Evolutionary conservation across 2,113 vertebrate genomes (phyloP).

Genomic region (Stegostoma tigrinum): DNA sequence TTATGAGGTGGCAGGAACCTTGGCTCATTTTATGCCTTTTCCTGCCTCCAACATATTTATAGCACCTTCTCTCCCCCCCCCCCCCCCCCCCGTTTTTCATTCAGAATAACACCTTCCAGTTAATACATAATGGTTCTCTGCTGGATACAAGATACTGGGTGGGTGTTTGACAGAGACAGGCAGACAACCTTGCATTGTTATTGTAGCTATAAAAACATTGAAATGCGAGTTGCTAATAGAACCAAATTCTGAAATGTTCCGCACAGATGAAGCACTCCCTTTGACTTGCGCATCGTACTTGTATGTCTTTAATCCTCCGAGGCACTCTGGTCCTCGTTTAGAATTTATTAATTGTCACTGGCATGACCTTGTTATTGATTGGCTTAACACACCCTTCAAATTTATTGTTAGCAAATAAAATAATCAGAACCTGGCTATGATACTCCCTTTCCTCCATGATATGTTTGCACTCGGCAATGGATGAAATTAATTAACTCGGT

Average conservation of each 20-base stretch:
- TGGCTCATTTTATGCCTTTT: background rate
- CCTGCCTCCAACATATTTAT: background rate
- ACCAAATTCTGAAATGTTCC: background rate
- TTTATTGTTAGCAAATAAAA: background rate
- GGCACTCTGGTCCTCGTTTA: background rate
- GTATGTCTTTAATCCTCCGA: background rate
- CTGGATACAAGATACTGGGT: background rate
- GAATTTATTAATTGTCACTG: background rate
- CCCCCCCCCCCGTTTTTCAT: background rate
- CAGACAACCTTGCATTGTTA: background rate
- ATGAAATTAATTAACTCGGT: background rate
- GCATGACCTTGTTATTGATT: background rate
- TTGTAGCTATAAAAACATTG: background rate
- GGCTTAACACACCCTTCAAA: background rate
- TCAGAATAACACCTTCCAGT: background rate
- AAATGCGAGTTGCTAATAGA: background rate
- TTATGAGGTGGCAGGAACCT: background rate
- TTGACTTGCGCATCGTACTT: background rate
- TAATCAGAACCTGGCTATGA: background rate
- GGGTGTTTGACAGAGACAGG: background rate
- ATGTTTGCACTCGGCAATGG: background rate
- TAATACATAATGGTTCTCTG: background rate
- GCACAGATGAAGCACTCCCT: background rate
- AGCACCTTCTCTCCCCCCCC: background rate
- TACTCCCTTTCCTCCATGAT: background rate